Evolutionary conservation across 1,140 invertebrate genomes (phyloP), one percentile per base, ranked within the genome.

Genomic region (Drosophila simulans): DNA sequence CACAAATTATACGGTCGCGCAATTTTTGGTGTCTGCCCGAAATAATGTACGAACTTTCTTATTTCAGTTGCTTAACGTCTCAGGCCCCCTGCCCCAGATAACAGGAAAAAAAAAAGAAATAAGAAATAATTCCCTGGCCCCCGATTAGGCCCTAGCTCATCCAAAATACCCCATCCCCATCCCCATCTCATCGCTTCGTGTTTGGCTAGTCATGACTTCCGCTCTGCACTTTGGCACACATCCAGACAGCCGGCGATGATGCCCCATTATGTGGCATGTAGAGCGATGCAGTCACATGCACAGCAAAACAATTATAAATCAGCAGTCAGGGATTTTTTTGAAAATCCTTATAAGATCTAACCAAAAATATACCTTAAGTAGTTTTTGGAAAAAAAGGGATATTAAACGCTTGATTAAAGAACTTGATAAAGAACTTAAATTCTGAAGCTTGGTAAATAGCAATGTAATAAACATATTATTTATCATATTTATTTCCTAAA

Each of bases 121-220:
- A 37, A 10, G 20, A 4, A 15, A 31, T 31, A 31, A 31, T 31
- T 27, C 46, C 13, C 46, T 48, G 20, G 20, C 22, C 43, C 22
- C 13, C 31, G 31, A 31, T 31, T 31, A 31, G 31, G 31, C 31
- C 31, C 13, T 39, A 39, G 37, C 13, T 39, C 3, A 12, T 13
- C 37, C 37, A 39, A 39, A 20, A 81, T 65, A 56, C 31, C 39
- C 42, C 8, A 34, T 37, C 17, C 56, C 27, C 25, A 27, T 22
- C 27, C 3, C 11, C 25, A 80, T 62, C 59, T 79, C 83, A 86
- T 83, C 53, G 83, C 76, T 69, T 88, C 83, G 83, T 88, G 83
- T 88, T 88, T 89, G 79, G 84, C 71, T 89, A 88, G 83, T 88
- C 83, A 88, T 88, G 83, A 88, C 83, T 88, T 88, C 83, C 83